Evolutionary conservation across 2,797 vertebrate genomes (phyloP).

Genomic region (Pseudopleuronectes americanus): DNA sequence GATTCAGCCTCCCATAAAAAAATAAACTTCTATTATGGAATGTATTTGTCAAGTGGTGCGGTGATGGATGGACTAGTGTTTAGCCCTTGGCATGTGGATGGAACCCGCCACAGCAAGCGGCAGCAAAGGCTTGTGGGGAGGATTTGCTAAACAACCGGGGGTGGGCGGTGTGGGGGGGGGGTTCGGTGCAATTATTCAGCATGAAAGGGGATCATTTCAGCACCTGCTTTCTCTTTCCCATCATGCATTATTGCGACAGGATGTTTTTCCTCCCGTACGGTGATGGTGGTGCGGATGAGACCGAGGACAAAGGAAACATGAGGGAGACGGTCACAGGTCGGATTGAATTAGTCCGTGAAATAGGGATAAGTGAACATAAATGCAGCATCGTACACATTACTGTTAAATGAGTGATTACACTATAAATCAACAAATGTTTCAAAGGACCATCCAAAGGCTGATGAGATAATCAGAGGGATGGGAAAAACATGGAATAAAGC

Average conservation of each 20-base stretch:
- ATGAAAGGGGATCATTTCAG: conserved; percentile 90
- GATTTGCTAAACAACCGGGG: conserved; percentile 87
- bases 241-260: conserved; percentile 84
- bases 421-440: conserved; percentile 13
- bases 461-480: conserved; percentile 1
- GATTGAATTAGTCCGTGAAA: neutral
- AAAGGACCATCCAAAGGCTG: neutral
- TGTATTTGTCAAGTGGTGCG: conserved; percentile 99
- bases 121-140: conserved; percentile 94
- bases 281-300: conserved; percentile 54
- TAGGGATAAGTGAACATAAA: conserved; percentile 16
- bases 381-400: neutral
- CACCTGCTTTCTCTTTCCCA: conserved; percentile 93
- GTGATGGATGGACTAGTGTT: conserved; percentile 99
- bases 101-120: conserved; percentile 79
- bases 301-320: conserved; percentile 34
- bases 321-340: conserved; percentile 3
- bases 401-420: conserved; percentile 10
- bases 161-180: conserved; percentile 69
- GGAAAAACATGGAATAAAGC: neutral
- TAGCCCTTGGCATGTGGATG: conserved; percentile 99
- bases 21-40: conserved; percentile 99
- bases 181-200: conserved; percentile 96
- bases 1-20: conserved; percentile 99
- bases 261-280: conserved; percentile 74